A percentile compares a stretch with the other conserved stretches of the same genome.
These are phyloP conservation scores for Leiothrix lutea DNA, from an alignment of 2,113 vertebrate species.

Conservation along the genomic window DNA sequence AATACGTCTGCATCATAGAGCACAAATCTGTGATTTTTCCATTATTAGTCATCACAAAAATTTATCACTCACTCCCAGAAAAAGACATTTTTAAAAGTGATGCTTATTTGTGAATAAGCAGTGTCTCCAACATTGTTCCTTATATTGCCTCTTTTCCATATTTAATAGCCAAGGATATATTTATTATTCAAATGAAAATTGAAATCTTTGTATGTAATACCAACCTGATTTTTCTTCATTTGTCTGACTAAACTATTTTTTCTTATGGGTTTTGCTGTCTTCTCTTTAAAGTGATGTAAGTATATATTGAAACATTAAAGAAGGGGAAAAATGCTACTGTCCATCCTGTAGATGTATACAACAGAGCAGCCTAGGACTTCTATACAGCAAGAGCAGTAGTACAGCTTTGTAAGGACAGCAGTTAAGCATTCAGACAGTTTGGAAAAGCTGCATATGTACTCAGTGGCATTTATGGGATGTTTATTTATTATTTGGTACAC, in stretches of 20 bases:
- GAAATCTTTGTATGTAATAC: not conserved
- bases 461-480: not conserved
- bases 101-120: not conserved
- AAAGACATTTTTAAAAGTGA: not conserved
- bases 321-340: not conserved
- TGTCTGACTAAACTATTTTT: not conserved
- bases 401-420: not conserved
- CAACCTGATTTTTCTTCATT: not conserved
- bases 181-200: not conserved
- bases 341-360: not conserved
- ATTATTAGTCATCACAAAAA: not conserved
- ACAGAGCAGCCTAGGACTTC: not conserved
- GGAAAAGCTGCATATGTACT: not conserved
- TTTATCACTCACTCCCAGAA: not conserved
- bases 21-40: not conserved
- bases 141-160: not conserved
- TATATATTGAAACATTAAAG: not conserved
- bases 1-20: not conserved
- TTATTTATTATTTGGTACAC: not conserved
- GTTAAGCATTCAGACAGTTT: not conserved
- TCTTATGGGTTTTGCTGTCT: not conserved
- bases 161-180: not conserved
- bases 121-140: not conserved
- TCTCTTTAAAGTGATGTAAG: not conserved
- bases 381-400: not conserved